These are phyloP conservation scores for Eupithecia abbreviata DNA, from an alignment of 2,888 invertebrate genomes.

Conservation along the genomic window DNA sequence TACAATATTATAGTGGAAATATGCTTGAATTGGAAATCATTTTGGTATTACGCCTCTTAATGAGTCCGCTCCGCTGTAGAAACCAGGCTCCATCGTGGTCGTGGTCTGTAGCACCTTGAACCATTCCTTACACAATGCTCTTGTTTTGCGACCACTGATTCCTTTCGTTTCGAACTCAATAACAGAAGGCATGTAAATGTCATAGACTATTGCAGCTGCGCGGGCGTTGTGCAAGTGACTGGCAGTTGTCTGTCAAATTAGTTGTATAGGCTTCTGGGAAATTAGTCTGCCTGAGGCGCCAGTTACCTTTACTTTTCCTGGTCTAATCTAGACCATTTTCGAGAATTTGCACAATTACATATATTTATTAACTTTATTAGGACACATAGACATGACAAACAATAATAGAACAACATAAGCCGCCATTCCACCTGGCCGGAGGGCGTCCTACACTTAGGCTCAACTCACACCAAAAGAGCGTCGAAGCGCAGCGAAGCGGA, in stretches of 20 bases:
- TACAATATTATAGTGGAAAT: too few relatives aligned
- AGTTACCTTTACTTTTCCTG: not conserved
- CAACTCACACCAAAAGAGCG: too few relatives aligned
- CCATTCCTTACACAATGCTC: slow-evolving; percentile 60
- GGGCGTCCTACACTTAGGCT: too few relatives aligned
- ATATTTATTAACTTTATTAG: too few relatives aligned
- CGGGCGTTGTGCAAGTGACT: slow-evolving; percentile 50
- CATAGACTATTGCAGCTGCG: slow-evolving; percentile 53
- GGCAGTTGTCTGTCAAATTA: slow-evolving; percentile 36
- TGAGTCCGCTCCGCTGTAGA: too few relatives aligned
- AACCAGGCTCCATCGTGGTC: not conserved
- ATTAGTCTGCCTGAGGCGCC: slow-evolving; percentile 48
- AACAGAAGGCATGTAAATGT: slow-evolving; percentile 77
- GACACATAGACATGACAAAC: too few relatives aligned
- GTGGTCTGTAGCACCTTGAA: slow-evolving; percentile 59
- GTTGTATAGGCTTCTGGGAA: slow-evolving; percentile 43
- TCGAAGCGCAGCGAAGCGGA: too few relatives aligned
- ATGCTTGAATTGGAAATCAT: too few relatives aligned
- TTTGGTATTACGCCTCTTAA: too few relatives aligned
- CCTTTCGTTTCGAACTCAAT: slow-evolving; percentile 71
- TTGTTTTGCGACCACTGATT: slow-evolving; percentile 62
- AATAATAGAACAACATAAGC: too few relatives aligned
- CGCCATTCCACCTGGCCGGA: too few relatives aligned
- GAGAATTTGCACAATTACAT: not conserved
- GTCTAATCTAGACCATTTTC: not conserved